Conservation (phyloP, 2,113 vertebrate species). For the Silurus asotus region DNA sequence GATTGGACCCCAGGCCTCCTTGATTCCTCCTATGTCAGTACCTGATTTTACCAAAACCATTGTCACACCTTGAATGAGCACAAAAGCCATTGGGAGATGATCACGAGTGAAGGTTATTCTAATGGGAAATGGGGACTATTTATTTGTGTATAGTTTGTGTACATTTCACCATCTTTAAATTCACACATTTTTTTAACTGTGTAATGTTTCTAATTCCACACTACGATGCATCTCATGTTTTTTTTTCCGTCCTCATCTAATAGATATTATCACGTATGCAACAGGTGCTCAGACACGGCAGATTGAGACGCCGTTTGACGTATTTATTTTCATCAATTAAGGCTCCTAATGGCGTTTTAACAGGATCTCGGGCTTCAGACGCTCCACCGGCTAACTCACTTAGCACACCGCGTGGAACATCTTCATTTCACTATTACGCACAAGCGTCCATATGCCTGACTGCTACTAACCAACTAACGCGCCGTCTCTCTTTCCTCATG, state of each 20-base stretch:
- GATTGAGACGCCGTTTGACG: conserved; percentile 18
- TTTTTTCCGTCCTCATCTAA: neutral
- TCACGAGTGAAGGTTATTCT: too few relatives aligned
- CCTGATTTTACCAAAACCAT: too few relatives aligned
- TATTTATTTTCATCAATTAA: conserved; percentile 60
- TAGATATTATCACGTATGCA: neutral
- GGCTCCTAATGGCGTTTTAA: conserved; percentile 61
- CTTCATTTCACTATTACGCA: conserved; percentile 53
- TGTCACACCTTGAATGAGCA: too few relatives aligned
- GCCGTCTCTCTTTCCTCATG: conserved; percentile 38
- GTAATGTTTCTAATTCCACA: too few relatives aligned
- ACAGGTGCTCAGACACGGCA: neutral
- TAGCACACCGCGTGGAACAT: conserved; percentile 52
- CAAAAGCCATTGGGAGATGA: too few relatives aligned
- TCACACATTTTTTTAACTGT: too few relatives aligned
- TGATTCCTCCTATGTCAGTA: too few relatives aligned
- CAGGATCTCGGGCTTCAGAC: conserved; percentile 52
- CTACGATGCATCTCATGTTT: neutral
- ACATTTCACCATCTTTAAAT: too few relatives aligned
- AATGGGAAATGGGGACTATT: too few relatives aligned
- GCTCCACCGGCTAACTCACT: conserved; percentile 48
- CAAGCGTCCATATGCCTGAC: conserved; percentile 49
- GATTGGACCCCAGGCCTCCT: too few relatives aligned
- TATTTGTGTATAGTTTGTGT: too few relatives aligned
- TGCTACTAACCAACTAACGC: conserved; percentile 36